Evolutionary conservation across 2,113 vertebrate species (phyloP).

Genomic region (Amphilophus citrinellus): DNA sequence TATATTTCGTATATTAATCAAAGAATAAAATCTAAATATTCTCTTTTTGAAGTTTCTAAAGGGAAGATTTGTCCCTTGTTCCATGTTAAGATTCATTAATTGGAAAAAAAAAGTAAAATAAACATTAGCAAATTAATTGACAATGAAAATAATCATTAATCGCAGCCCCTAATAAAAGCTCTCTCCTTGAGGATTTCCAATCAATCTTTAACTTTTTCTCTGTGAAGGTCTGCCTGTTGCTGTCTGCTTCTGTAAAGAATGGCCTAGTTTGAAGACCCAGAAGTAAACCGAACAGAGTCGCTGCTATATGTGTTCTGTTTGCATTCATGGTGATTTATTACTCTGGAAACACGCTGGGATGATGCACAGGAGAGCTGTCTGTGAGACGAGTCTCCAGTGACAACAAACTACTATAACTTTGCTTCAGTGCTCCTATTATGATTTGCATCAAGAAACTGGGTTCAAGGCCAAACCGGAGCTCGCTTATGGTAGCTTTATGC

Average conservation of each 20-base stretch:
- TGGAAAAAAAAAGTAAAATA: not conserved
- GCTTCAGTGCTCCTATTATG: conserved; percentile 46
- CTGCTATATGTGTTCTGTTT: conserved; percentile 50
- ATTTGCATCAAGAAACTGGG: conserved; percentile 67
- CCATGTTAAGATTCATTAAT: not conserved
- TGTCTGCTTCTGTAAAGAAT: conserved; percentile 22
- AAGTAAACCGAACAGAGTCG: conserved; percentile 43
- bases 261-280: conserved; percentile 66
- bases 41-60: not conserved
- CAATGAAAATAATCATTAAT: not conserved
- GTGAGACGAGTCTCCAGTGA: conserved; percentile 70
- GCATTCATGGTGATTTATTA: conserved; percentile 76
- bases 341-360: conserved; percentile 52
- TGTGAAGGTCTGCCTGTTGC: conserved; percentile 10
- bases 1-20: not conserved
- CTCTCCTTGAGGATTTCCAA: conserved; percentile 8
- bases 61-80: not conserved
- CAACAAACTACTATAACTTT: conserved; percentile 54
- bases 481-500: conserved; percentile 6
- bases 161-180: not conserved
- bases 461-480: conserved; percentile 49
- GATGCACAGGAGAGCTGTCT: conserved; percentile 57
- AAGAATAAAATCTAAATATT: not conserved
- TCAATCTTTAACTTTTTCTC: conserved; percentile 10
- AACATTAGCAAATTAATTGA: not conserved